phyloP scores from a whole-genome alignment of 2,113 vertebrate genomes.

The Tenrec ecaudatus region DNA sequence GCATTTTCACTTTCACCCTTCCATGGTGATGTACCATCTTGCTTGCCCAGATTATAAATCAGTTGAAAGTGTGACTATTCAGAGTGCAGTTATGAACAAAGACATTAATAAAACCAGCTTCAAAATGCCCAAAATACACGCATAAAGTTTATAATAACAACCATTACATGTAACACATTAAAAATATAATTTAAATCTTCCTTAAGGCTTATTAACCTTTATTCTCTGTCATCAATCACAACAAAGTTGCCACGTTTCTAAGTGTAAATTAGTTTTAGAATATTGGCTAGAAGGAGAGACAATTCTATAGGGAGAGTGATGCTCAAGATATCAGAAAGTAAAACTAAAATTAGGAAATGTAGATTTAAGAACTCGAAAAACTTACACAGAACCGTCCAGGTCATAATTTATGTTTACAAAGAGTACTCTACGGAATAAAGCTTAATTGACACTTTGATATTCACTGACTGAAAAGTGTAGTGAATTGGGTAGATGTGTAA shows the following conservation, averaged over 20 bases:
- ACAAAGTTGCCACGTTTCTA: background rate
- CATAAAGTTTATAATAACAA: background rate
- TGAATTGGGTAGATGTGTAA: background rate
- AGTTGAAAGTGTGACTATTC: background rate
- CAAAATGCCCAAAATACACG: background rate
- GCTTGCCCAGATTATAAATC: background rate
- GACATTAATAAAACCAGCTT: background rate
- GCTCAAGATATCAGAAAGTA: no score
- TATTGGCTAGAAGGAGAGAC: background rate
- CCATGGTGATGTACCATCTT: background rate
- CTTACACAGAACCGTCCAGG: no score
- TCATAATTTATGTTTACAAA: no score
- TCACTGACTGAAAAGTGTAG: no score
- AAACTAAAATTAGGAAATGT: no score
- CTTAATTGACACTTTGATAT: no score
- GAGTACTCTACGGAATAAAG: no score
- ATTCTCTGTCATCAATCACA: slow-evolving; percentile 16
- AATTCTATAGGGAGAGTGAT: background rate
- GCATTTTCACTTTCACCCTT: slow-evolving; percentile 37
- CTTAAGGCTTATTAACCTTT: slow-evolving; percentile 9
- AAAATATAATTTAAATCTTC: background rate
- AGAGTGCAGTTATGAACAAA: background rate
- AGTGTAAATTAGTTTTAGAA: background rate
- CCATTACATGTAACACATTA: background rate
- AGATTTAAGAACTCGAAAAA: no score